These are phyloP conservation scores for Trididemnum nubilum DNA, from an alignment of 23 tunicate species.

Conservation along the genomic window DNA sequence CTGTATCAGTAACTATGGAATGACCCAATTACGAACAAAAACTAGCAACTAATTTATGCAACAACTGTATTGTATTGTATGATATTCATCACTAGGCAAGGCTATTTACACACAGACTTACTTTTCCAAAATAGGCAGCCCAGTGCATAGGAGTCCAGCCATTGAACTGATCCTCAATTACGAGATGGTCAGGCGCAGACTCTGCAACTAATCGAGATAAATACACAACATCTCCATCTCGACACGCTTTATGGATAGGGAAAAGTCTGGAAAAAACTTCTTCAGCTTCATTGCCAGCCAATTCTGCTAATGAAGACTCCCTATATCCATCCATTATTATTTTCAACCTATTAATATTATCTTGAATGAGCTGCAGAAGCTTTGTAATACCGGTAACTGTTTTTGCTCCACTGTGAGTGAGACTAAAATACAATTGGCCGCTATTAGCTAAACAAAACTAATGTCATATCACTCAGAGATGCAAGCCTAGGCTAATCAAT, in stretches of 20 bases:
- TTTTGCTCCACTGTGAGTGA: constrained; percentile 35
- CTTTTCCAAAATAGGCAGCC: constrained; percentile 92
- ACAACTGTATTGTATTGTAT: no score
- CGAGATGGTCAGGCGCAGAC: constrained; percentile 58
- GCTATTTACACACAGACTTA: constrained; percentile 11
- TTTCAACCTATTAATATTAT: constrained; percentile 2
- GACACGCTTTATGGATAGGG: constrained; percentile 89
- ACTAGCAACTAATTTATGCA: no score
- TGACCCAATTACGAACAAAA: no score
- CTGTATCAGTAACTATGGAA: no score
- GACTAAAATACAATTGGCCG: no score
- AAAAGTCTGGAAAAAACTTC: constrained; percentile 57
- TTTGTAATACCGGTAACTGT: constrained; percentile 21
- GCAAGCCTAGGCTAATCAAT: no score
- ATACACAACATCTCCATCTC: constrained; percentile 73
- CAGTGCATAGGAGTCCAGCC: constrained; percentile 91
- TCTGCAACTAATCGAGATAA: constrained; percentile 47
- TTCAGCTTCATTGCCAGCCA: constrained; percentile 76
- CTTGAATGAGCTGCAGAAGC: constrained; percentile 28
- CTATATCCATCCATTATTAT: constrained; percentile 41
- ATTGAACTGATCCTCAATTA: constrained; percentile 80
- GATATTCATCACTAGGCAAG: no score
- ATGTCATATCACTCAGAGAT: no score
- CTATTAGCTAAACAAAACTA: no score
- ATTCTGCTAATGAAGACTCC: constrained; percentile 55